Conservation (phyloP, 2,888 invertebrate genomes). For the Dynastes hyllus region DNA sequence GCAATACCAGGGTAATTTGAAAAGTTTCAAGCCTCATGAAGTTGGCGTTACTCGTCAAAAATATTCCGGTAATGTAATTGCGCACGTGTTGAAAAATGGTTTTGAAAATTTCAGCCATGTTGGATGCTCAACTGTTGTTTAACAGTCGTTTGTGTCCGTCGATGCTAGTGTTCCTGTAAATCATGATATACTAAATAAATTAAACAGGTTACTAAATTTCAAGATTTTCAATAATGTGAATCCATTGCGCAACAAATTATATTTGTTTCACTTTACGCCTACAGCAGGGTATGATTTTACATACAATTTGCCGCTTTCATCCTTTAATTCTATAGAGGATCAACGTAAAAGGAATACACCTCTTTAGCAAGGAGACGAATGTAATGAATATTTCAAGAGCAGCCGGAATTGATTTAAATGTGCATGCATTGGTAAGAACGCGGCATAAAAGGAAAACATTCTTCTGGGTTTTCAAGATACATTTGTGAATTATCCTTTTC, state of each 20-base stretch:
- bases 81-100: too few relatives aligned
- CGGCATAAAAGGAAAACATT: conserved; percentile 21
- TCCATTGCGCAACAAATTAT: background rate
- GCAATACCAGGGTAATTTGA: too few relatives aligned
- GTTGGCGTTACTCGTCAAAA: too few relatives aligned
- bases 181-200: too few relatives aligned
- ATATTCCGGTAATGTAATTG: too few relatives aligned
- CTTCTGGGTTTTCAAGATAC: conserved; percentile 1
- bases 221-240: too few relatives aligned
- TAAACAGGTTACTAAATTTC: too few relatives aligned
- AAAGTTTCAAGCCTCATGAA: too few relatives aligned
- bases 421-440: conserved; percentile 2
- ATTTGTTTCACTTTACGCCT: background rate
- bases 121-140: too few relatives aligned
- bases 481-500: conserved; percentile 33
- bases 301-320: background rate
- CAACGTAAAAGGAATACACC: background rate
- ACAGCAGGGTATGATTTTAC: background rate
- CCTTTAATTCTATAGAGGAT: conserved; percentile 1
- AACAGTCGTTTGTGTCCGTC: too few relatives aligned
- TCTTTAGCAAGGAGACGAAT: background rate
- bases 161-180: too few relatives aligned
- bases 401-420: conserved; percentile 12
- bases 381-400: conserved; percentile 15
- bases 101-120: too few relatives aligned